These are phyloP conservation scores for Latrodectus hesperus DNA, from an alignment of 2,888 invertebrate genomes.

Conservation along the genomic window DNA sequence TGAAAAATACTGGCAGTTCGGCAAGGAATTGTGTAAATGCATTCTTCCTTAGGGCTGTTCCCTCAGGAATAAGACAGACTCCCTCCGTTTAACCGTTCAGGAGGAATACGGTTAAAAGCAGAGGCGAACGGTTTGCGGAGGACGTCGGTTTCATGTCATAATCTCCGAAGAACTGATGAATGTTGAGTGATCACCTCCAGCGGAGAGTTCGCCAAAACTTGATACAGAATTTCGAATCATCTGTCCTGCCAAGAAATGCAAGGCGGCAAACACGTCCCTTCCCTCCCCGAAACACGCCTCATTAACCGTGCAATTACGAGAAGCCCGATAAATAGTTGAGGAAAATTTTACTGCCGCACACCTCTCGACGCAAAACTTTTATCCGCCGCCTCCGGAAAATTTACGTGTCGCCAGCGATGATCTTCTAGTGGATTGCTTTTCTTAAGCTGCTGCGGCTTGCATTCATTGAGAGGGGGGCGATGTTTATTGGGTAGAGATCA, in stretches of 20 bases:
- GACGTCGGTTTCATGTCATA: too few species aligned
- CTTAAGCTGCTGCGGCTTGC: conserved; percentile 40
- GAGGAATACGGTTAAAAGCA: too few species aligned
- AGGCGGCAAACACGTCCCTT: conserved; percentile 22
- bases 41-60: too few species aligned
- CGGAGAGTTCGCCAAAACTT: conserved; percentile 41
- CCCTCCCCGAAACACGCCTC: conserved; percentile 40
- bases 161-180: conserved; percentile 34
- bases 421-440: conserved; percentile 42
- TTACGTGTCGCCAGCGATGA: conserved; percentile 41
- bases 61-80: too few species aligned
- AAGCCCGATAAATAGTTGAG: conserved; percentile 64
- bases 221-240: conserved; percentile 1
- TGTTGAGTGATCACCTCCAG: conserved; percentile 56
- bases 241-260: neutral
- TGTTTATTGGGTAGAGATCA: conserved; percentile 11
- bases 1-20: too few species aligned
- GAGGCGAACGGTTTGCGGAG: too few species aligned
- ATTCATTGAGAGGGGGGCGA: conserved; percentile 19
- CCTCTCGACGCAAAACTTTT: conserved; percentile 52
- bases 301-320: conserved; percentile 64
- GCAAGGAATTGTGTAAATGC: too few species aligned
- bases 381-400: conserved; percentile 51
- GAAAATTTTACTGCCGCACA: conserved; percentile 61
- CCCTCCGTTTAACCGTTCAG: too few species aligned